phyloP scores from a whole-genome alignment of 2,888 invertebrate species.

The Idaea aversata region DNA sequence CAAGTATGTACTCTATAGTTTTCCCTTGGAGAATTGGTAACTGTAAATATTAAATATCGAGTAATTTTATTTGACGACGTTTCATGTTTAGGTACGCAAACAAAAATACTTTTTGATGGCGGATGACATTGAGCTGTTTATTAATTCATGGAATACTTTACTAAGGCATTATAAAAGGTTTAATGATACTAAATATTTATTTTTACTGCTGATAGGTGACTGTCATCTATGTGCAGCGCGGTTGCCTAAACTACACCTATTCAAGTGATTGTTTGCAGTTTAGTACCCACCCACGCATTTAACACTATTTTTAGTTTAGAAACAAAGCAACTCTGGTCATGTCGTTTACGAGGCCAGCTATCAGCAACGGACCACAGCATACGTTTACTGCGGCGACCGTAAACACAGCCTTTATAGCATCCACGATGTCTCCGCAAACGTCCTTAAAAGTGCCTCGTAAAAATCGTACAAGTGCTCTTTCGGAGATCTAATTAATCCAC shows the following conservation, averaged over 20 bases:
- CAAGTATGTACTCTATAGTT: background rate
- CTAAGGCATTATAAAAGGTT: background rate
- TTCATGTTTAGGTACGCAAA: background rate
- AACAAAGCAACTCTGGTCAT: slow-evolving; percentile 32
- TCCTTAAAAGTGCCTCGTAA: slow-evolving; percentile 53
- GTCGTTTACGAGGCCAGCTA: slow-evolving; percentile 58
- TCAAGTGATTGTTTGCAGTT: no score
- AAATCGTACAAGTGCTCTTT: slow-evolving; percentile 50
- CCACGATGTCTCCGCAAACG: slow-evolving; percentile 49
- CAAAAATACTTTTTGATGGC: background rate
- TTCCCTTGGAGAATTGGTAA: background rate
- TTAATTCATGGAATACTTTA: background rate
- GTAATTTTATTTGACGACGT: background rate
- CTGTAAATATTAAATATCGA: background rate
- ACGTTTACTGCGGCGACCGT: slow-evolving; percentile 55
- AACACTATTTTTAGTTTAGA: slow-evolving; percentile 24
- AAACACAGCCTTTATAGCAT: slow-evolving; percentile 55
- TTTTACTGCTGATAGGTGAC: background rate
- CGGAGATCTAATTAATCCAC: slow-evolving; percentile 58
- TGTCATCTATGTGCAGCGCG: no score
- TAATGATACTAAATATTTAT: background rate
- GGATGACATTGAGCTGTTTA: background rate
- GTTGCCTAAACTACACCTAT: no score
- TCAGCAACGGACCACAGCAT: slow-evolving; percentile 48
- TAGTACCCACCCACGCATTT: no score